These are phyloP conservation scores for Pseudotriccus pelzelni DNA, from an alignment of 2,797 vertebrate species.

Conservation along the genomic window DNA sequence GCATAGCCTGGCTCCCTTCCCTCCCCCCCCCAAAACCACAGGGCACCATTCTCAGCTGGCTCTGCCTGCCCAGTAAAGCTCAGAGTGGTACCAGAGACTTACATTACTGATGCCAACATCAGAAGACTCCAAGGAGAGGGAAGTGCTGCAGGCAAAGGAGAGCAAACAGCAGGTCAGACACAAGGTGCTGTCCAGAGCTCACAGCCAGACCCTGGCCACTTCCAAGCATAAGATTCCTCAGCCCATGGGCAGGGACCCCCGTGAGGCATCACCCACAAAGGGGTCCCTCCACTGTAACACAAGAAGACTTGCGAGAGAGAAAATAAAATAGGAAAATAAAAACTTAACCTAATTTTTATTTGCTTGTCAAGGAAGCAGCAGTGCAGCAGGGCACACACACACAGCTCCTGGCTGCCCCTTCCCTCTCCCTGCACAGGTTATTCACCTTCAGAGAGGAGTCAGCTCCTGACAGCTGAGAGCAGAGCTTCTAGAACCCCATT, in stretches of 20 bases:
- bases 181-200: not conserved
- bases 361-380: not conserved
- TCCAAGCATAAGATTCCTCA: not conserved
- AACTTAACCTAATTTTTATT: not conserved
- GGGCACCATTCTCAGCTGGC: not conserved
- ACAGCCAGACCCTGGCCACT: fast-evolving
- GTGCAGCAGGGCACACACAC: not conserved
- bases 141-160: not conserved
- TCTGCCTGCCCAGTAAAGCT: not conserved
- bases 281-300: not conserved
- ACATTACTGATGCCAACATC: slow-evolving; percentile 30
- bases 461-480: not conserved
- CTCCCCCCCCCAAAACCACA: not conserved
- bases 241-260: not conserved
- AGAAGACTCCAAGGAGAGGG: slow-evolving; percentile 36
- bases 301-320: not conserved
- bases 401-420: not conserved
- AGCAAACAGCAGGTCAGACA: not conserved
- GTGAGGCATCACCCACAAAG: not conserved
- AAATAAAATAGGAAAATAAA: not conserved
- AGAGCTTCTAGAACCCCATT: not conserved
- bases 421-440: not conserved
- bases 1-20: not conserved
- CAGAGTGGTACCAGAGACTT: not conserved
- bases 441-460: not conserved